Conservation (phyloP, 1,140 invertebrate genomes). For the Steinernema feltiae region DNA sequence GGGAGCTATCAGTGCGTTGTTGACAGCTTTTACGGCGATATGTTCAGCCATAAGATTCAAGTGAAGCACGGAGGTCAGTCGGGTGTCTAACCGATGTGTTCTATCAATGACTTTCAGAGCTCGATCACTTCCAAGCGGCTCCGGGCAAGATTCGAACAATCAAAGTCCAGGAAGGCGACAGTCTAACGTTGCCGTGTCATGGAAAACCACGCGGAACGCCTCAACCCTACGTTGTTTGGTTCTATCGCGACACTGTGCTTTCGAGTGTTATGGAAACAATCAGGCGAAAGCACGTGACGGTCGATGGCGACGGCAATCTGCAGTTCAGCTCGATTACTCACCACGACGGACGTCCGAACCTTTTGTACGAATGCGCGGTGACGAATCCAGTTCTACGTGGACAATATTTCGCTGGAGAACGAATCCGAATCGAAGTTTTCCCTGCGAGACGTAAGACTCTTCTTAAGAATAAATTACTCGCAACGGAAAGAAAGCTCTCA, state of each 20-base stretch:
- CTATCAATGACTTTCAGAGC: not conserved
- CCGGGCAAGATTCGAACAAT: not conserved
- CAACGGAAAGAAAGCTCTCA: too few species aligned
- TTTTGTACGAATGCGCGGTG: slow-evolving; percentile 45
- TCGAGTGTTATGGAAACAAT: slow-evolving; percentile 39
- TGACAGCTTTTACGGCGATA: slow-evolving; percentile 6
- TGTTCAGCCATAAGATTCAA: slow-evolving; percentile 64
- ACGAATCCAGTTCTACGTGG: slow-evolving; percentile 44
- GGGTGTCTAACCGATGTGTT: slow-evolving; percentile 47
- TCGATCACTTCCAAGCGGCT: not conserved
- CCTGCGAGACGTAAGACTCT: slow-evolving; percentile 28
- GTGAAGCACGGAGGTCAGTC: slow-evolving; percentile 42
- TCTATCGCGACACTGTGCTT: not conserved
- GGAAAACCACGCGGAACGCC: slow-evolving; percentile 23
- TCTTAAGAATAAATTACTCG: too few species aligned
- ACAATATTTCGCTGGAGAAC: slow-evolving; percentile 47
- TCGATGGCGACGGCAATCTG: slow-evolving; percentile 36
- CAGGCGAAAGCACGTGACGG: slow-evolving; percentile 39
- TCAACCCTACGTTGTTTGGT: not conserved
- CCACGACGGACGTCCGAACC: slow-evolving; percentile 38
- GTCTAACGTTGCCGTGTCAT: slow-evolving; percentile 22
- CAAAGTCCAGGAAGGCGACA: slow-evolving; percentile 4
- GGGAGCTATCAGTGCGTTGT: slow-evolving; percentile 28
- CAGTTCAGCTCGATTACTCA: slow-evolving; percentile 37
- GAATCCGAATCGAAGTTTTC: slow-evolving; percentile 34